phyloP scores from a whole-genome alignment of 1,140 invertebrate species.

The Dysdera silvatica region DNA sequence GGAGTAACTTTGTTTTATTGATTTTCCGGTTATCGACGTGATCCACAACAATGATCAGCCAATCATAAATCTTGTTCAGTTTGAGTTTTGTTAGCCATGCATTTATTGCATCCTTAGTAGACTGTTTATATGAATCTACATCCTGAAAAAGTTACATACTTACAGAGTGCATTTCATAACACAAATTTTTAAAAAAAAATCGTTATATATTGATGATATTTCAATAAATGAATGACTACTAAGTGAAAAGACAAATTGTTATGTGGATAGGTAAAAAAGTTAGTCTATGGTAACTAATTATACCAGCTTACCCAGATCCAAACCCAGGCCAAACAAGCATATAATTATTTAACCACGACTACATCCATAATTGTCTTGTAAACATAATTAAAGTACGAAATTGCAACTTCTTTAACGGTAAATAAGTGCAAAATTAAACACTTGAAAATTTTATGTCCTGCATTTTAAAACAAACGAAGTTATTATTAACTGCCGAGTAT shows the following conservation, averaged over 20 bases:
- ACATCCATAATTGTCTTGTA: no score
- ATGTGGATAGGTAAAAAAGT: not conserved
- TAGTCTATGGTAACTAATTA: no score
- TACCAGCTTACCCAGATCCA: no score
- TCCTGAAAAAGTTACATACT: conserved; percentile 56
- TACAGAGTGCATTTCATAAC: not conserved
- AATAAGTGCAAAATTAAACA: no score
- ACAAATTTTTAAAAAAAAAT: not conserved
- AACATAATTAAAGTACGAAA: no score
- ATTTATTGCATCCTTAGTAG: conserved; percentile 76
- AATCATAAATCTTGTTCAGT: conserved; percentile 69
- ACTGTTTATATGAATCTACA: conserved; percentile 78
- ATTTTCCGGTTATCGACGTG: conserved; percentile 77
- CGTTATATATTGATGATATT: not conserved
- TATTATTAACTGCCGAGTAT: no score
- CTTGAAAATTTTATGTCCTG: no score
- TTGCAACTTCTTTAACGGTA: no score
- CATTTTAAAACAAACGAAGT: no score
- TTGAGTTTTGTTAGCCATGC: conserved; percentile 71
- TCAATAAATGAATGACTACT: conserved; percentile 3
- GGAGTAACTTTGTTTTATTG: conserved; percentile 76
- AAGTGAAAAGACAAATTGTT: not conserved
- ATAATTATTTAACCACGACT: no score
- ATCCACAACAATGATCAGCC: conserved; percentile 89
- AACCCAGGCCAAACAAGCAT: no score